Conservation (phyloP, 2,113 vertebrate genomes). For the Mesembrinibis cayennensis region DNA sequence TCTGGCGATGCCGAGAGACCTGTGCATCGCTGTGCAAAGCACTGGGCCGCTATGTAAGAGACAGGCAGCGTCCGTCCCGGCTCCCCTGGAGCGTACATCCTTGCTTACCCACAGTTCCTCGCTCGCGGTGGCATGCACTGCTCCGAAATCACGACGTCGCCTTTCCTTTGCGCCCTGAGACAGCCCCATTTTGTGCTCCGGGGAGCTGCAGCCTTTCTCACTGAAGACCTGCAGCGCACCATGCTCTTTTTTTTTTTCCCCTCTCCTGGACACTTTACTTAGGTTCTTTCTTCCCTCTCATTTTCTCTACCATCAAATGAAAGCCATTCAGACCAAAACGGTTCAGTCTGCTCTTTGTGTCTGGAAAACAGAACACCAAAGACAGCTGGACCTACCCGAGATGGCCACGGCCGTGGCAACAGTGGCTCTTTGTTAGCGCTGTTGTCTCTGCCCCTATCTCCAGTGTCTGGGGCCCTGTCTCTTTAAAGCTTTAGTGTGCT, state of each 20-base stretch:
- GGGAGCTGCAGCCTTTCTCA: conserved; percentile 22
- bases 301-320: conserved; percentile 59
- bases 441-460: conserved; percentile 59
- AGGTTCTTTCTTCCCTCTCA: conserved; percentile 57
- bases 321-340: conserved; percentile 63
- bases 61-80: neutral
- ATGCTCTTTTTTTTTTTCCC: neutral
- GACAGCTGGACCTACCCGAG: conserved; percentile 64
- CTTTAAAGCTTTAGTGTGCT: conserved; percentile 54
- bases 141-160: neutral
- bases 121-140: rapidly evolving
- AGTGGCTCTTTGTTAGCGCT: conserved; percentile 63
- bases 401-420: conserved; percentile 65
- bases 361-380: conserved; percentile 64
- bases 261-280: conserved; percentile 58
- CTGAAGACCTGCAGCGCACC: conserved; percentile 27
- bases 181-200: neutral
- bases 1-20: neutral
- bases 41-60: neutral
- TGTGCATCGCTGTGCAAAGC: neutral
- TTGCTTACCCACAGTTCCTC: neutral
- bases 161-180: neutral
- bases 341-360: conserved; percentile 65
- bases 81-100: neutral
- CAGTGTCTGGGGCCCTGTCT: conserved; percentile 58